Evolutionary conservation across 2,797 vertebrate species (phyloP).

Genomic region (Spea hammondii): DNA sequence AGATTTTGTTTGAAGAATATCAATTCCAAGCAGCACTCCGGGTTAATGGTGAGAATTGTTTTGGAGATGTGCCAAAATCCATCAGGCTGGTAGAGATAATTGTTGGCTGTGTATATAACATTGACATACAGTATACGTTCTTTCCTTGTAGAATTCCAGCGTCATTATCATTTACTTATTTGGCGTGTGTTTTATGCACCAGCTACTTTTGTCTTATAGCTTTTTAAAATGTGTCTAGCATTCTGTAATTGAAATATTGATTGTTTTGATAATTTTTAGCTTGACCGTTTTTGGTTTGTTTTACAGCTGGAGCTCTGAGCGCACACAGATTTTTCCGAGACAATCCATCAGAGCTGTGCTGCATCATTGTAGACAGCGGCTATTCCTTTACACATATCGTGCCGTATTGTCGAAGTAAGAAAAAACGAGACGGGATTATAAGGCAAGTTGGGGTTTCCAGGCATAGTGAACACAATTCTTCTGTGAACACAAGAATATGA

Average conservation of each 20-base stretch:
- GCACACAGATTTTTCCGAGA: slow-evolving; percentile 88
- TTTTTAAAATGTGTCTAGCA: no score
- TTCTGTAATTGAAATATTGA: neutral
- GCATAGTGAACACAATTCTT: neutral
- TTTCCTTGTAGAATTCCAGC: no score
- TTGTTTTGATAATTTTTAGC: neutral
- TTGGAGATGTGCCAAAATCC: neutral
- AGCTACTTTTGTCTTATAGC: no score
- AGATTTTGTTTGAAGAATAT: slow-evolving; percentile 98
- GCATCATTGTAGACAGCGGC: slow-evolving; percentile 91
- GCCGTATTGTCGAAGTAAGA: slow-evolving; percentile 91
- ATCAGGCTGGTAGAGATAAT: no score
- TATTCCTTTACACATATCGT: slow-evolving; percentile 96
- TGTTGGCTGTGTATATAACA: no score
- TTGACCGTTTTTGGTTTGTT: neutral
- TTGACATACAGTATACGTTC: no score
- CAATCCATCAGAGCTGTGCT: slow-evolving; percentile 85
- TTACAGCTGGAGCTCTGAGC: slow-evolving; percentile 86
- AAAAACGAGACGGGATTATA: slow-evolving; percentile 92
- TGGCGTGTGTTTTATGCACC: no score
- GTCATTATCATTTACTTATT: no score
- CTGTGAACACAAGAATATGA: neutral
- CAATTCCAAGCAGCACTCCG: slow-evolving; percentile 93
- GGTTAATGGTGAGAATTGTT: slow-evolving; percentile 79
- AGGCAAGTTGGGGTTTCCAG: slow-evolving; percentile 69